Percentiles rank a stretch among this genome's conserved stretches.
These are phyloP conservation scores for Drosophila mulleri DNA, from an alignment of 2,888 invertebrate species.

Conservation along the genomic window DNA sequence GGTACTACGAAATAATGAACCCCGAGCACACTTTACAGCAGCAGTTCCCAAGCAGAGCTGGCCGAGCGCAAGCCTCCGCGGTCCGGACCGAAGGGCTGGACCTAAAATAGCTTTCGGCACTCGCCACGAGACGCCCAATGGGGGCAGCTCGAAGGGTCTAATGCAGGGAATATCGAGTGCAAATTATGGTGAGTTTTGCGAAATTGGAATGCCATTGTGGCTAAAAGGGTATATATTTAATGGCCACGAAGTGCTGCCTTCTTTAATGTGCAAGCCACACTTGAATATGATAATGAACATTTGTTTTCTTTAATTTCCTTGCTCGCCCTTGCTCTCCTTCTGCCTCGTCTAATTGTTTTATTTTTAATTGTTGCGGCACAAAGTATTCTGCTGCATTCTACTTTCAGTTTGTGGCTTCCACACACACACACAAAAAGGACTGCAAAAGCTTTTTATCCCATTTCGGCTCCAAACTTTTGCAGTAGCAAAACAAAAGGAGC, in stretches of 20 bases:
- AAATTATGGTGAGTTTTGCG: conserved; percentile 37
- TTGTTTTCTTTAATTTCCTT: background rate
- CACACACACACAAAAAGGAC: conserved; percentile 2
- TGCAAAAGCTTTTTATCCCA: conserved; percentile 24
- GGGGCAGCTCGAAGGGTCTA: background rate
- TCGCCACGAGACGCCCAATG: background rate
- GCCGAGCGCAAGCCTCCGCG: background rate
- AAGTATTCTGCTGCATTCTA: conserved; percentile 14
- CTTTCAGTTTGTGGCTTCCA: conserved; percentile 8
- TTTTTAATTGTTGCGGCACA: conserved; percentile 22
- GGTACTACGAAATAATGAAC: conserved; percentile 74
- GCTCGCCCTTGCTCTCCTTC: background rate
- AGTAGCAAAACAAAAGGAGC: conserved; percentile 26
- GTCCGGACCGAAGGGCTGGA: background rate
- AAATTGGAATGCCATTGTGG: conserved; percentile 50
- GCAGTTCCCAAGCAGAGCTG: conserved; percentile 20
- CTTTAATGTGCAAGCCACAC: background rate
- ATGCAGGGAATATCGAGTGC: conserved; percentile 12
- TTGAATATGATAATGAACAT: conserved; percentile 14
- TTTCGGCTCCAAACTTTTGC: conserved; percentile 24
- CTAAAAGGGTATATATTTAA: conserved; percentile 15
- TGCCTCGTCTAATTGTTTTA: conserved; percentile 14
- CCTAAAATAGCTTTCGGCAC: conserved; percentile 30
- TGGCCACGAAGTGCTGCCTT: background rate
- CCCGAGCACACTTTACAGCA: conserved; percentile 46